Conservation (phyloP, 2,113 vertebrate species). For the Phycodurus eques region DNA sequence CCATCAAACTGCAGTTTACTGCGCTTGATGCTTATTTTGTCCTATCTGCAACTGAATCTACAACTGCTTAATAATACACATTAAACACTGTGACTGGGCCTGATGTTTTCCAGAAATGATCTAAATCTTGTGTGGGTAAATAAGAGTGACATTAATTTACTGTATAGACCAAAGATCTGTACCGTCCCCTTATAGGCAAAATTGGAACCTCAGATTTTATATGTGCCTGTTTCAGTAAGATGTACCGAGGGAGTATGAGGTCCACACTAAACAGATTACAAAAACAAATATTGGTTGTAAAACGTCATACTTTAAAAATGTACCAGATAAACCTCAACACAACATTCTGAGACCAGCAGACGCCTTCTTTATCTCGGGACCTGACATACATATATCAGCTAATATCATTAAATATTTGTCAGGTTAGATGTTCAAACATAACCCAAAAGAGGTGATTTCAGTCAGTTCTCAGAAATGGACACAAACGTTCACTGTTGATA, state of each 20-base stretch:
- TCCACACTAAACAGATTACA: not conserved
- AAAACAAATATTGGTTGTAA: not conserved
- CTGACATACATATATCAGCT: not conserved
- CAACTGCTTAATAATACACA: conserved; percentile 9
- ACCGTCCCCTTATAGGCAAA: not conserved
- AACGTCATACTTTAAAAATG: not conserved
- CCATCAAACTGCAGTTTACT: conserved; percentile 6
- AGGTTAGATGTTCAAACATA: not conserved
- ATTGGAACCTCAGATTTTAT: not conserved
- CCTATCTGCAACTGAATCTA: conserved; percentile 19
- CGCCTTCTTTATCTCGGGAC: not conserved
- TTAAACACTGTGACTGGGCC: not conserved
- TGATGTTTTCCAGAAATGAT: not conserved
- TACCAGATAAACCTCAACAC: not conserved
- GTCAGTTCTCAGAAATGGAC: not conserved
- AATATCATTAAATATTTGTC: not conserved
- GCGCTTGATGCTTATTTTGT: conserved; percentile 7
- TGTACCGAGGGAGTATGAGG: not conserved
- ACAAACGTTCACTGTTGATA: not conserved
- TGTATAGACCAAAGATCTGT: not conserved
- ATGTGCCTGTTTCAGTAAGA: not conserved
- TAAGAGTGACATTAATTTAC: too few relatives aligned
- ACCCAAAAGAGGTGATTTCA: not conserved
- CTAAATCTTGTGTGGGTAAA: conserved; percentile 3
- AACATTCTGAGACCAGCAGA: not conserved